Conservation (phyloP, 2,888 invertebrate species). For the Lingula anatina region DNA sequence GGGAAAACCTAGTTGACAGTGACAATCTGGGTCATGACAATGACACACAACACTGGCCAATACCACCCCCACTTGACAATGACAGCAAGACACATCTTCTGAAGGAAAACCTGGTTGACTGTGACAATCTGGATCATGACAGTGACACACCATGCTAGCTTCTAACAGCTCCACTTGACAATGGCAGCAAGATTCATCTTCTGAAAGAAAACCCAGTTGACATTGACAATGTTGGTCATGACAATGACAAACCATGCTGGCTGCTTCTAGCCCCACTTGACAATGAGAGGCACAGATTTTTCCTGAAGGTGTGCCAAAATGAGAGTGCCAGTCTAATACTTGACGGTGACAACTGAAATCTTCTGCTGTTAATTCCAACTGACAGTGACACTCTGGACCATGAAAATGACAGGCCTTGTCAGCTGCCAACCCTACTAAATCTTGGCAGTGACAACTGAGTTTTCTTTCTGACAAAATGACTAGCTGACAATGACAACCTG, state of each 20-base stretch:
- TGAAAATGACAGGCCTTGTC: no score
- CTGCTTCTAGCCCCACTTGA: not conserved
- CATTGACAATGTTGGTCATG: not conserved
- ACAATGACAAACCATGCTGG: not conserved
- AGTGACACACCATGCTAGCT: not conserved
- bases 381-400: no score
- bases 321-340: no score
- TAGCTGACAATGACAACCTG: no score
- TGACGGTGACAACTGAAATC: no score
- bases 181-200: not conserved
- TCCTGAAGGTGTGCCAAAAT: no score
- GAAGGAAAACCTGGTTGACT: not conserved
- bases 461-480: no score
- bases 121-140: not conserved
- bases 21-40: not conserved
- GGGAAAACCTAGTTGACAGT: conserved; percentile 6
- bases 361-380: no score
- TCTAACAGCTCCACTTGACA: not conserved
- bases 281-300: not conserved
- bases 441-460: no score
- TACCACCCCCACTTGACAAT: not conserved
- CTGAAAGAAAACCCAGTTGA: not conserved
- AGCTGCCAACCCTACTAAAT: no score
- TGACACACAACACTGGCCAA: not conserved
- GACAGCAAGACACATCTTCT: not conserved